Evolutionary conservation across 2,888 invertebrate genomes (phyloP).

Genomic region (Pollenia amentaria): DNA sequence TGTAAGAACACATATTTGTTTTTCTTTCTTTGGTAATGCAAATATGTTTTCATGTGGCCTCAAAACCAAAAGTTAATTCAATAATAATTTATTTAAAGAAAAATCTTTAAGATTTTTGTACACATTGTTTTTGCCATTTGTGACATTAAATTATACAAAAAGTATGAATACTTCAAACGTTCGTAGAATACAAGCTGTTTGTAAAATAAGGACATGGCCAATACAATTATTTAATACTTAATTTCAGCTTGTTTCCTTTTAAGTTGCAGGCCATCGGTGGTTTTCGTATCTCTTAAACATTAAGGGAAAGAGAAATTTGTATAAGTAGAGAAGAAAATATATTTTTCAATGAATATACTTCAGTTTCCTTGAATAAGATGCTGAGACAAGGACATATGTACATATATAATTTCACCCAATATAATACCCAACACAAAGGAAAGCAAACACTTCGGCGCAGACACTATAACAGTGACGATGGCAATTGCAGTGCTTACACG

Average conservation of each 20-base stretch:
- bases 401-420: conserved; percentile 70
- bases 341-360: neutral
- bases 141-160: neutral
- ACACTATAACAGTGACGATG: too few species aligned
- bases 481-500: too few species aligned
- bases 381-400: conserved; percentile 74
- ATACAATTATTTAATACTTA: neutral
- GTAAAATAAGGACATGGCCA: neutral
- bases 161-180: too few species aligned
- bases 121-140: neutral
- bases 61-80: conserved; percentile 19
- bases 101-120: neutral
- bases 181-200: too few species aligned
- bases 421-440: neutral
- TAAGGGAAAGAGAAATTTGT: neutral
- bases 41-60: neutral
- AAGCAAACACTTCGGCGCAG: neutral
- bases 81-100: conserved; percentile 22
- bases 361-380: conserved; percentile 1
- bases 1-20: too few species aligned
- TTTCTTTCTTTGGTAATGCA: too few species aligned
- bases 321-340: neutral
- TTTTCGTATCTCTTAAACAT: neutral
- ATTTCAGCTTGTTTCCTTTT: neutral
- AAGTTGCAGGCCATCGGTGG: neutral